A percentile compares a stretch with the other conserved stretches of the same genome.
phyloP scores from a whole-genome alignment of 2,113 vertebrate genomes.

The Coreoperca whiteheadi region DNA sequence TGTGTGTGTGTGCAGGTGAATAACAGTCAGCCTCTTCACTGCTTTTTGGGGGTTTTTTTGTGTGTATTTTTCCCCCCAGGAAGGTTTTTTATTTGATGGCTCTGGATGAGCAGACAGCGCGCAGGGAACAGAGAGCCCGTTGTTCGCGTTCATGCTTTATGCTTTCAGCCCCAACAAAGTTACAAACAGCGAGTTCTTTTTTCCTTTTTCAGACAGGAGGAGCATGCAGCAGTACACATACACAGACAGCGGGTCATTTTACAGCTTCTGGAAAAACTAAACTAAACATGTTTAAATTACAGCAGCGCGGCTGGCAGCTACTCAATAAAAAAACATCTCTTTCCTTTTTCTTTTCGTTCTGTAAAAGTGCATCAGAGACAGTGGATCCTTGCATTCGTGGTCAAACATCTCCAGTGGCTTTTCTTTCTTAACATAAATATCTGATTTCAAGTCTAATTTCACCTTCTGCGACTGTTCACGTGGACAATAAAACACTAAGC shows the following conservation, averaged over 20 bases:
- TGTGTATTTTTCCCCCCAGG: constrained; percentile 3
- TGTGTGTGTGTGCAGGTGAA: constrained; percentile 1
- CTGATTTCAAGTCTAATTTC: constrained; percentile 38
- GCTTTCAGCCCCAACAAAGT: constrained; percentile 13
- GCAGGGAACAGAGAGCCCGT: constrained; percentile 23
- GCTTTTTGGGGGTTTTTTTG: not conserved
- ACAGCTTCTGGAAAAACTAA: too few relatives aligned
- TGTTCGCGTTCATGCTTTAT: constrained; percentile 51
- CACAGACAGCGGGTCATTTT: constrained; percentile 31
- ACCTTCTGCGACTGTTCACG: constrained; percentile 40
- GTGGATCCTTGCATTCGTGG: constrained; percentile 1
- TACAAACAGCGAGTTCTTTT: constrained; percentile 40
- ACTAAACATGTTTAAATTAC: too few relatives aligned
- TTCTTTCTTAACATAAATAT: constrained; percentile 60
- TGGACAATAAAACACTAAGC: not conserved
- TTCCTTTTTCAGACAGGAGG: constrained; percentile 53
- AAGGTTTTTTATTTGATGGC: constrained; percentile 43
- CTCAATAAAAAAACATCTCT: constrained; percentile 60
- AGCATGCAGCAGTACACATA: constrained; percentile 62
- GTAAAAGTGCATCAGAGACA: constrained; percentile 70
- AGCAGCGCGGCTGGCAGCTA: constrained; percentile 22
- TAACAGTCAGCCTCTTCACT: not conserved
- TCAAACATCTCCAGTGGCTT: constrained; percentile 26
- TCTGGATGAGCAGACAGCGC: constrained; percentile 24
- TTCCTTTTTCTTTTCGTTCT: constrained; percentile 22